Base-by-base conservation (phyloP, 2,888 invertebrate species). In the Thera britannica region DNA sequence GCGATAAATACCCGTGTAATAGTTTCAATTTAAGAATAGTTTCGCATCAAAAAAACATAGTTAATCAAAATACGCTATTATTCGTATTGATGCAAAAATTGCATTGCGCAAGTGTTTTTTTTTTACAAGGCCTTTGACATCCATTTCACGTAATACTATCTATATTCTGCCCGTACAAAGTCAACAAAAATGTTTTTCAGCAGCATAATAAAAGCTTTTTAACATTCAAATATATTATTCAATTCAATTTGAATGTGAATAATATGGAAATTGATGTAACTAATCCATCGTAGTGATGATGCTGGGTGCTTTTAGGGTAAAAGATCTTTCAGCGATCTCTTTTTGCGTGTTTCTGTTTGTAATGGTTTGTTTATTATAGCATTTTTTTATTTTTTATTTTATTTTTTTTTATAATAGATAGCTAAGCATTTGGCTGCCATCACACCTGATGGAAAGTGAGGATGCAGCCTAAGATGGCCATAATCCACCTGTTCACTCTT, bases 231-330 rank as follows among this genome's bases (percentile, higher is more conserved):
- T 23, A 57, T 57, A 51, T 6, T 51, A 23, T 51, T 51, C 23
- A 8, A 57, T 58, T 58, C 23, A 6, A 5, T 38, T 38, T 38
- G 9, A 44, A 58, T 44, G 44, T 44, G 1, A 58, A 58, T 46
- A 58, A 49, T 49, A 49, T 49, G 49, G 49, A 57, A 23, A 58
- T 58, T 34, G 44, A 58, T 46, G 2, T 2, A 58, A 44, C 44
- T 44, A 58, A 58, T 44, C 44, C 44, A 44, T 54, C 11, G 35
- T 9, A 34, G 52, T 52, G 52, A 54, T 54, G 35, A 54, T 54
- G 35, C 34, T 54, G 52, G 9, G 51, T 51, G 51, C 51, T 41
- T 41, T 41, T 41, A 41, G 7, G 2, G 7, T 41, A 4, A 41
- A 23, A 23, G 35, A 54, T 35, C 9, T 52, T 52, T 34, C 8